Base-by-base conservation (phyloP, 64 coral and sea anemone genomes). In the Acropora yongei region DNA sequence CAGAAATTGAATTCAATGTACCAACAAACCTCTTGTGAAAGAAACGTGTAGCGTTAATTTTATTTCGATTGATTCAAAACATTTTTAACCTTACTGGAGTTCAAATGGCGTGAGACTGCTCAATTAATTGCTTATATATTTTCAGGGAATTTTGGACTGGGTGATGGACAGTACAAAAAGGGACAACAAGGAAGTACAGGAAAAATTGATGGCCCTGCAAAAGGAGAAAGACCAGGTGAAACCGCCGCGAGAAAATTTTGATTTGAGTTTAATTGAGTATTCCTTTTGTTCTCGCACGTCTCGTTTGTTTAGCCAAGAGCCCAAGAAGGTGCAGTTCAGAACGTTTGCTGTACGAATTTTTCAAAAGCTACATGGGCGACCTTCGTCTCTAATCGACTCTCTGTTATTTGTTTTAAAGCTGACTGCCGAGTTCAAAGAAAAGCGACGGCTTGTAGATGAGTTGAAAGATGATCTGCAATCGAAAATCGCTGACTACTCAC, bases 161-260 rank as follows among this genome's bases (percentile, higher is more conserved):
- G 97, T 99, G 1, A 96, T 99, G 94, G 97, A 99, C 57, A 93
- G 94, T 3, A 99, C 96, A 75, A 99, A 99, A 43, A 96, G 93
- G 67, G 97, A 99, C 39, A 99, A 99, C 47, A 99, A 99, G 82
- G 97, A 99, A 77, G 94, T 99, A 0, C 97, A 99, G 66, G 97
- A 96, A 67, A 93, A 90, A 53, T 42, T 99, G 30, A 93, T 91
- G 92, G 83, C 60, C 8, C 86, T 99, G 30, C 97, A 96, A 19
- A 99, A 99, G 12, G 91, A 99, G 74, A 99, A 99, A 85, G 97
- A 99, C 79, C 94, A 99, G 97, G 97, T 99, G 42, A 44, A 41
- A 67, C 73, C 9, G 30, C 30, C 30, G 30, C 30, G 30, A 30
- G 30, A 30, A 30, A 30, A 30, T 30, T 30, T 30, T 30, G 30